Evolutionary conservation across 2,888 invertebrate genomes (phyloP).

Genomic region (Dromius quadrimaculatus): DNA sequence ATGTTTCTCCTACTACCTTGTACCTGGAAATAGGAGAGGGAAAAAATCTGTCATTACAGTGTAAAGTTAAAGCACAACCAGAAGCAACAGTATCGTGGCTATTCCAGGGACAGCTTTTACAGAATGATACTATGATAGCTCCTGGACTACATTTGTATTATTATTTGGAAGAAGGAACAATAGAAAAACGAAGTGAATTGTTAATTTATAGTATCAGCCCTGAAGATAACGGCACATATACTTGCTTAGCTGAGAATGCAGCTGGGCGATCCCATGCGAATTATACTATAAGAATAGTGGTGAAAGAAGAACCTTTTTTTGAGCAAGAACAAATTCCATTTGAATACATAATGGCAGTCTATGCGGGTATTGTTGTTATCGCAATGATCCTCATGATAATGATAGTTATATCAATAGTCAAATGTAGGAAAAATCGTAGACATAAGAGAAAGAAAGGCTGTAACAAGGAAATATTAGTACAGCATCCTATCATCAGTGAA

Average conservation of each 20-base stretch:
- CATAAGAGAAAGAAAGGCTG: conserved; percentile 67
- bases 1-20: conserved; percentile 80
- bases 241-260: conserved; percentile 87
- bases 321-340: conserved; percentile 74
- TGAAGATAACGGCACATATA: conserved; percentile 88
- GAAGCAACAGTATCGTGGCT: conserved; percentile 87
- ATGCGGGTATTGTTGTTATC: conserved; percentile 75
- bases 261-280: conserved; percentile 85
- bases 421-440: conserved; percentile 62
- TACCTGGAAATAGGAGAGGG: conserved; percentile 84
- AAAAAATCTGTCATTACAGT: conserved; percentile 83
- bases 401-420: conserved; percentile 74
- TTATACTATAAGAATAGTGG: conserved; percentile 82
- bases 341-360: conserved; percentile 78
- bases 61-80: conserved; percentile 84
- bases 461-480: conserved; percentile 74
- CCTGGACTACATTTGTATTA: conserved; percentile 77
- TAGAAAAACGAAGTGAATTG: conserved; percentile 82
- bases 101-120: conserved; percentile 83
- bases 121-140: conserved; percentile 79
- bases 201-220: conserved; percentile 82
- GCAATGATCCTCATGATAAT: conserved; percentile 76
- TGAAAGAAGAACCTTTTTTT: conserved; percentile 79
- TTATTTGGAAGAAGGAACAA: conserved; percentile 78
- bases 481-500: conserved; percentile 63